Percentiles rank a stretch among this genome's conserved stretches.
Conservation (phyloP, 2,888 invertebrate species). For the Napeogenes sylphis region DNA sequence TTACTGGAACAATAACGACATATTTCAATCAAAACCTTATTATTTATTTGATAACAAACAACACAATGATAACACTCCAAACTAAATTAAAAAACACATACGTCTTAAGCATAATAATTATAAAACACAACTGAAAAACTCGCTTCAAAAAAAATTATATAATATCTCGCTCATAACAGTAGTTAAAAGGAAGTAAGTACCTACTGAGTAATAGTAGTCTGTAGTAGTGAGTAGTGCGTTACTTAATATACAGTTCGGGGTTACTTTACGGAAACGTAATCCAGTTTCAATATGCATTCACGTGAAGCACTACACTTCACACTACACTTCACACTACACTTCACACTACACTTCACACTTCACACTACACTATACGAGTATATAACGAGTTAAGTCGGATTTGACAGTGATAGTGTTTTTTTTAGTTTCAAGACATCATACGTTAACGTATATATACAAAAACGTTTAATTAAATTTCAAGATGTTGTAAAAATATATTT, state of each 20-base stretch:
- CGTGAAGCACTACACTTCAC: not conserved
- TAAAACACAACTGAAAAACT: constrained; percentile 19
- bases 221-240: constrained; percentile 14
- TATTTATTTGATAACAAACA: not conserved
- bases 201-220: constrained; percentile 17
- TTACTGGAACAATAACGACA: not conserved
- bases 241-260: constrained; percentile 19
- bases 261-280: constrained; percentile 24
- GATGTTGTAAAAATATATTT: too few relatives aligned
- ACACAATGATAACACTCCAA: too few relatives aligned
- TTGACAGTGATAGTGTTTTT: too few relatives aligned
- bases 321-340: too few relatives aligned
- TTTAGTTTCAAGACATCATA: too few relatives aligned
- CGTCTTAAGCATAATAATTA: constrained; percentile 16
- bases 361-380: too few relatives aligned
- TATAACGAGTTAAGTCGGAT: too few relatives aligned
- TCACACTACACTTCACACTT: too few relatives aligned
- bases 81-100: not conserved
- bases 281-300: not conserved
- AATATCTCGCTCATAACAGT: constrained; percentile 20
- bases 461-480: too few relatives aligned
- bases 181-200: constrained; percentile 13
- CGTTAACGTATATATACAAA: too few relatives aligned
- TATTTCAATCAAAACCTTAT: not conserved
- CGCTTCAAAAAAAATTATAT: constrained; percentile 18